phyloP scores from a whole-genome alignment of 2,113 vertebrate genomes.

The Tympanuchus pallidicinctus region DNA sequence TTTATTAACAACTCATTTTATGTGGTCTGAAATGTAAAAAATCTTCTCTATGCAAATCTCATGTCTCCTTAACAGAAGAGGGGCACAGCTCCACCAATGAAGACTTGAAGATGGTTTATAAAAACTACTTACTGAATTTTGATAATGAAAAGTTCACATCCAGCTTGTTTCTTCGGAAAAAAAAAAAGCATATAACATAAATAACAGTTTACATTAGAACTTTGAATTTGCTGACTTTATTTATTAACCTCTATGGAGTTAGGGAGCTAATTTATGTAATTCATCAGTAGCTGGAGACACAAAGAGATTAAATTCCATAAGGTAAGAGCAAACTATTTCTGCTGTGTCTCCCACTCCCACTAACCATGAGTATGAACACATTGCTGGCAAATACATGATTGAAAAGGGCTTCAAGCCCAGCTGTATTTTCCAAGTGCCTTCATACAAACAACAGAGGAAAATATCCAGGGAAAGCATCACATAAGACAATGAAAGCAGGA shows the following conservation, averaged over 20 bases:
- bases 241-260: neutral
- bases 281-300: neutral
- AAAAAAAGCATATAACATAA: neutral
- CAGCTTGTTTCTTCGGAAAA: neutral
- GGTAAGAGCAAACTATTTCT: neutral
- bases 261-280: neutral
- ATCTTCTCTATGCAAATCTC: neutral
- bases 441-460: neutral
- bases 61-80: neutral
- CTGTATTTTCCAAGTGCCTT: neutral
- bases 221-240: neutral
- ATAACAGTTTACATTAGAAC: neutral
- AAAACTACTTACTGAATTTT: neutral
- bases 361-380: neutral
- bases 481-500: neutral
- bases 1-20: neutral
- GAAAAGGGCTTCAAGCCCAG: neutral
- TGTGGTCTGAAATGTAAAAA: neutral
- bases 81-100: neutral
- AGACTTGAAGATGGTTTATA: neutral
- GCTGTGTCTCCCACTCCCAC: neutral
- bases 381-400: neutral
- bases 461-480: neutral
- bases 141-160: neutral
- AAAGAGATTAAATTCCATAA: neutral